Evolutionary conservation across 2,888 invertebrate species (phyloP).

Genomic region (Ectemnius lituratus): DNA sequence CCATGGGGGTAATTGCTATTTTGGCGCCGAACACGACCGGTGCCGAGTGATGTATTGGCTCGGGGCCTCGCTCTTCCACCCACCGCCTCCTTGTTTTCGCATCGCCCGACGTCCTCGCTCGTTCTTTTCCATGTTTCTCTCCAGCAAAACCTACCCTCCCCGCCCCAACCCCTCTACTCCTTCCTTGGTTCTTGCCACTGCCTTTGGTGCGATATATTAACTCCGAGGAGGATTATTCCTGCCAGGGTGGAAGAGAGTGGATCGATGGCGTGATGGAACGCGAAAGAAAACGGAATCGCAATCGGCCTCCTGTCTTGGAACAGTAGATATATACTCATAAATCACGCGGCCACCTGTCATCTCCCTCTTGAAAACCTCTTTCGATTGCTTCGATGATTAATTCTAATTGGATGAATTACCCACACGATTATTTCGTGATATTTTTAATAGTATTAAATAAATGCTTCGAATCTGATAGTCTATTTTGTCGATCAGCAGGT

Average conservation of each 20-base stretch:
- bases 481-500: no score
- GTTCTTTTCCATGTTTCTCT: conserved; percentile 18
- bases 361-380: conserved; percentile 23
- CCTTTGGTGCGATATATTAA: conserved; percentile 56
- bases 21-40: conserved; percentile 71
- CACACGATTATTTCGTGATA: not conserved
- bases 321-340: conserved; percentile 45
- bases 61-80: conserved; percentile 51
- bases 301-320: conserved; percentile 31
- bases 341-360: conserved; percentile 40
- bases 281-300: conserved; percentile 43
- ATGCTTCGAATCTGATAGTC: no score
- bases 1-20: conserved; percentile 76
- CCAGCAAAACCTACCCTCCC: not conserved
- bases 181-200: conserved; percentile 11
- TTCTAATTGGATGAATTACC: conserved; percentile 31
- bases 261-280: conserved; percentile 54
- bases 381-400: conserved; percentile 30
- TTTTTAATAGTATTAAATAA: no score
- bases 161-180: conserved; percentile 12
- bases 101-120: conserved; percentile 22
- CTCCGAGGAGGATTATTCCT: conserved; percentile 57
- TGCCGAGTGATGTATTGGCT: conserved; percentile 75
- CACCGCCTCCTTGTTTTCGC: conserved; percentile 41
- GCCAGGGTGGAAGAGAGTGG: conserved; percentile 49